Evolutionary conservation across 2,797 vertebrate species (phyloP), one percentile per base, ranked within the genome.

Genomic region (Helostoma temminkii): DNA sequence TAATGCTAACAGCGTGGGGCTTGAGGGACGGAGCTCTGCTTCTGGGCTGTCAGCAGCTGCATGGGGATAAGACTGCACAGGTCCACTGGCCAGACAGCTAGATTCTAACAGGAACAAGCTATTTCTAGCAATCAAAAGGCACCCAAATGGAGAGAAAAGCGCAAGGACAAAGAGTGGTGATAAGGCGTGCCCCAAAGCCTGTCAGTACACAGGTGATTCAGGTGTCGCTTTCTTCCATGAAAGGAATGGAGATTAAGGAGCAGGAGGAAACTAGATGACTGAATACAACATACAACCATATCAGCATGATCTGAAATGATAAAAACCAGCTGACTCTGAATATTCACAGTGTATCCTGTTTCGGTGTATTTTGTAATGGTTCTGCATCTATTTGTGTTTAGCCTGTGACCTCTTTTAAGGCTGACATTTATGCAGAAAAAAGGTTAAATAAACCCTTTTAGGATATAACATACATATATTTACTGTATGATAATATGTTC

Each of bases 111-210:
- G 49, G 65, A 74, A 78, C 55, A 59, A 73, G 69, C 69, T 78
- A 76, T 88, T 88, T 80, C 71, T 22, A 63, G 71, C 63, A 71
- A 83, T 85, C 76, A 84, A 78, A 78, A 76, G 69, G 54, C 71
- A 36, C 28, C 60, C 36, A 53, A 63, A 76, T 22, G 26, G 52
- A 43, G 60, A 62, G 69, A 50, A 45, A 48, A 64, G 55, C 28
- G 11, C 3, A 7, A 48, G 75, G 24, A 48, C 30, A 36, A 18
- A 60, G 49, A 50, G 43, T 0, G 21, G 62, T 25, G 66, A 80
- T 73, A 68, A 77, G 68, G 59, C 2, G 21, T 76, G 69, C 58
- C 69, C 74, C 43, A 59, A 47, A 73, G 78, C 68, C 46, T 12
- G 28, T 58, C 64, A 14, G 42, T 15, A 6, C 58, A 66, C 64